Base-by-base conservation (phyloP, 2,113 vertebrate genomes). In the Barbus barbus region DNA sequence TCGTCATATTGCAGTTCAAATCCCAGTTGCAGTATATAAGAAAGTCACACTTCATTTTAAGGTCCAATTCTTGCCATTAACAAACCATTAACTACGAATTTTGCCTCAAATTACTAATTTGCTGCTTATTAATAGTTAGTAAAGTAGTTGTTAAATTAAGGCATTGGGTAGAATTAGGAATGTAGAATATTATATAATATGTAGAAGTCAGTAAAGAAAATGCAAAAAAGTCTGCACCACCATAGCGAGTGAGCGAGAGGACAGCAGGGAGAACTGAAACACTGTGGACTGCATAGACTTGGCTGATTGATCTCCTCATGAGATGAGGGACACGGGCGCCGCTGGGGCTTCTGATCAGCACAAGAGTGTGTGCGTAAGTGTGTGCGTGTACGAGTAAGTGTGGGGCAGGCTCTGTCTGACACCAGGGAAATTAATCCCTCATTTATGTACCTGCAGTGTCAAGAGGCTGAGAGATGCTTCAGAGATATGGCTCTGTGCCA, bases 381-480 rank as follows among this genome's bases (percentile, higher is more conserved):
- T 74, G 41, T 16, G 46, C 20, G 81, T 67, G 80, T 46, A 58
- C 38, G 74, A 31, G 76, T 26, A 53, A 14, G 38, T 51, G 77
- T 36, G 28, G 79, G 65, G 61, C 65, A 67, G 67, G 76, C 69
- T 83, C 56, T 61, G 61, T 48, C 69, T 81, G 82, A 86, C 82
- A 69, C 69, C 71, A 38, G 38, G 33, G 82, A 84, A 84, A 86
- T 84, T 46, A 81, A 86, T 86, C 36, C 48, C 85, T 86, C 85
- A 71, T 84, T 86, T 86, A 84, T 80, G 48, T 80, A 81, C 82
- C 82, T 80, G 82, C 82, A 83, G 75, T 46, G 85, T 75, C 63
- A 86, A 76, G 46, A 75, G 75, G 75, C 85, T 86, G 85, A 86
- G 85, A 86, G 48, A 84, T 65, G 71, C 48, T 76, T n/a, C 20